Evolutionary conservation across 30 jellyfish, hydroid and myxozoan species (phyloP), one percentile per base, ranked within the genome.

Genomic region (Catostylus mosaicus): DNA sequence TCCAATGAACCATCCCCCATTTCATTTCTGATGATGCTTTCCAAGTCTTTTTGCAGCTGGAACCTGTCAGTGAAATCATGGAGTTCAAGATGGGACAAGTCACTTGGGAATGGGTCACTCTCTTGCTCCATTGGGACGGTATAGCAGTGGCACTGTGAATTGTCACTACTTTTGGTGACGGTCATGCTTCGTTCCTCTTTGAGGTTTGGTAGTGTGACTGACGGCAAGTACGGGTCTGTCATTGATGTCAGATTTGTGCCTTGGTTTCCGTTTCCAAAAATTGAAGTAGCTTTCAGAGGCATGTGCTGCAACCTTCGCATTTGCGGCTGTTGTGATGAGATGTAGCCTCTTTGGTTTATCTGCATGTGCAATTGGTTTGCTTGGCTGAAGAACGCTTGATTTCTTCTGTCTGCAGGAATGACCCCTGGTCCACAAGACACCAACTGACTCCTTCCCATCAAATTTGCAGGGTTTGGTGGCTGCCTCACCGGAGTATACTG

Each of bases 1-100:
- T 88, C 97, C 80, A 88, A 19, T 8, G 62, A 32, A 7, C 92
- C 89, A n/a, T 88, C 99, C 45, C 96, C 96, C 88, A 88, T 88
- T 30, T 95, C 99, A 76, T 80, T 89, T 37, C 96, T 67, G 30
- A 95, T 89, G 19, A 95, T 95, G 37, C 86, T 88, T 59, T 89
- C 97, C 27, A 95, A 86, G 73, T 95, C 99, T 45, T 84, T 73
- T 33, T 97, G 98, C 73, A 95, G 63, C 90, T 88, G 99, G 30
- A 90, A 90, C 51, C 86, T 94, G 77, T 95, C 99, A 65, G 82
- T 85, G 67, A 95, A 95, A 80, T 82, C 90, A 71, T 80, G 93
- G 32, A 95, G 68, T 80, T 89, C 94, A 40, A 95, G 96, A 7
- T 95, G 99, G 32, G 90, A 79, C 60, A 95, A 51, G 75, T 95